Evolutionary conservation across 2,888 invertebrate species (phyloP).

Genomic region (Lampropteryx suffumata): DNA sequence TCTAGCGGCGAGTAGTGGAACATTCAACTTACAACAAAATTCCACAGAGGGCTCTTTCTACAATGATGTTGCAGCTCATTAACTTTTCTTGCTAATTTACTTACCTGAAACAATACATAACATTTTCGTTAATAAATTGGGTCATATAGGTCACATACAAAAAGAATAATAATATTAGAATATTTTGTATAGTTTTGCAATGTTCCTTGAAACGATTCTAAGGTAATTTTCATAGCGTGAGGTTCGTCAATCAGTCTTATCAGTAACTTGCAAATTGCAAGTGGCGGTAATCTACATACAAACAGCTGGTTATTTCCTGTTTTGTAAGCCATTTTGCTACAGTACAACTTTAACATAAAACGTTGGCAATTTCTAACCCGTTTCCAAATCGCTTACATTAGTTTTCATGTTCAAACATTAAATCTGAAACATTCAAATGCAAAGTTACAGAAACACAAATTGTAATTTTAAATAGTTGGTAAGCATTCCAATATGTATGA

Average conservation of each 20-base stretch:
- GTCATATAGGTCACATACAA: background rate
- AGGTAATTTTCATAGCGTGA: conserved; percentile 3
- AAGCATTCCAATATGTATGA: no score
- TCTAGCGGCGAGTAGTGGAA: conserved; percentile 57
- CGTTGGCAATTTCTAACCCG: background rate
- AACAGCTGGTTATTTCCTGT: conserved; percentile 66
- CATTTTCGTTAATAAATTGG: conserved; percentile 20
- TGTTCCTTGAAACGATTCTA: background rate
- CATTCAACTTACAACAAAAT: conserved; percentile 30
- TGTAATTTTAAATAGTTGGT: no score
- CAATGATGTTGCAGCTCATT: conserved; percentile 3
- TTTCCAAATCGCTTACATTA: no score
- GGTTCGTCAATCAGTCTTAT: conserved; percentile 25
- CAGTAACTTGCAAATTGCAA: conserved; percentile 38
- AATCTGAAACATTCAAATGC: no score
- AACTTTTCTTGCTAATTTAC: conserved; percentile 45
- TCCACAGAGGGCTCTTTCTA: conserved; percentile 49
- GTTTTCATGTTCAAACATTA: no score
- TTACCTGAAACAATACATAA: conserved; percentile 80
- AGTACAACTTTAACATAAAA: background rate
- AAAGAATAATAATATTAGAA: background rate
- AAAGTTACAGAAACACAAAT: no score
- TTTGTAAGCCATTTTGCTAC: conserved; percentile 26
- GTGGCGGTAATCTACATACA: conserved; percentile 56
- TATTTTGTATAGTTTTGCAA: background rate